phyloP scores from a whole-genome alignment of 2,113 vertebrate species.

The Butorides virescens region DNA sequence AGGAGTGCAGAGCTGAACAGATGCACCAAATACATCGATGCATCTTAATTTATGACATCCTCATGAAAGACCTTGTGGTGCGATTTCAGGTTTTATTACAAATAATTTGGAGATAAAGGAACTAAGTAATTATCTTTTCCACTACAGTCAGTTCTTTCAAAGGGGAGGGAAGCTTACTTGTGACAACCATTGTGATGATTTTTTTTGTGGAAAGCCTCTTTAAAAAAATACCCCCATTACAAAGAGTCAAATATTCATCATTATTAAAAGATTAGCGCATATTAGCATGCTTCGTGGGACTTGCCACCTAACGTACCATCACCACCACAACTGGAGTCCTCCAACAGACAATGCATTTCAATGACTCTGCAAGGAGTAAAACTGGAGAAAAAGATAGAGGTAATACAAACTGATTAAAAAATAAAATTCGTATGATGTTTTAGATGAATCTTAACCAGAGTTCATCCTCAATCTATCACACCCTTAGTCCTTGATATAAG shows the following conservation, averaged over 20 bases:
- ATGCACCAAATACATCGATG: conserved; percentile 77
- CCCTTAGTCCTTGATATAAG: background rate
- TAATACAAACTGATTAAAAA: background rate
- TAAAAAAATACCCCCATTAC: conserved; percentile 44
- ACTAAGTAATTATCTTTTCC: conserved; percentile 77
- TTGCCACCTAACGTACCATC: conserved; percentile 53
- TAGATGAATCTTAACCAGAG: background rate
- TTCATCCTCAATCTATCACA: background rate
- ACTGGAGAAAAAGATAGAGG: background rate
- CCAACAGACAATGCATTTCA: conserved; percentile 28
- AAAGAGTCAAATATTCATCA: conserved; percentile 62
- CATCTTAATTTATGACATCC: conserved; percentile 84
- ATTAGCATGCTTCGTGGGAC: conserved; percentile 66
- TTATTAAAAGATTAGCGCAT: conserved; percentile 55
- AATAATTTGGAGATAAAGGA: conserved; percentile 80
- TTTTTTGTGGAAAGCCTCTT: conserved; percentile 50
- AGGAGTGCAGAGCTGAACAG: conserved; percentile 76
- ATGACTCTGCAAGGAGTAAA: background rate
- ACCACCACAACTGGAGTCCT: conserved; percentile 32
- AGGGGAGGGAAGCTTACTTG: conserved; percentile 62
- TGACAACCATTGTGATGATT: conserved; percentile 62
- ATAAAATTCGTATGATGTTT: background rate
- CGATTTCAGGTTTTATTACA: conserved; percentile 81
- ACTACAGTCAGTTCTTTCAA: conserved; percentile 71
- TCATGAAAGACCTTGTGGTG: conserved; percentile 79